Base-by-base conservation (phyloP, 2,113 vertebrate species). In the Silurus asotus region DNA sequence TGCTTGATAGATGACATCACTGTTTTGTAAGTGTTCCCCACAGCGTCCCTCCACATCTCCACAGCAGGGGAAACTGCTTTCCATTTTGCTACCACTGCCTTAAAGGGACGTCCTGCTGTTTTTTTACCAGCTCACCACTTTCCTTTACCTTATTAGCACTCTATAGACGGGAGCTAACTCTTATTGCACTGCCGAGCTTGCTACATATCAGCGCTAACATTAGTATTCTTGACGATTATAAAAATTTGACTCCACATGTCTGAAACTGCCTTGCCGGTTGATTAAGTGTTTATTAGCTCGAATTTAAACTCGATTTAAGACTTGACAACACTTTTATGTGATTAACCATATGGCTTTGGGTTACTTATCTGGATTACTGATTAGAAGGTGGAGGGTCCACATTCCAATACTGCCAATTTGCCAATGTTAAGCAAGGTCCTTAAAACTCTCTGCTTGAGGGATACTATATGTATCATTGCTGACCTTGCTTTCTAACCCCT, bases 1-100 rank as follows among this genome's bases (percentile, higher is more conserved):
- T 88, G 86, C 82, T 83, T 89, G 84, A 64, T 84, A 79, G 25
- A 86, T 90, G 88, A 90, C 88, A 90, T 89, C 88, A 90, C 48
- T 75, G 70, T 61, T 67, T 59, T 77, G 86, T 84, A 82, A 90
- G 79, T 79, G 69, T 87, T 87, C 77, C 84, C 87, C 88, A 69
- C 86, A 69, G 85, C 58, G 81, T 81, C 81, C 79, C 79, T 79
- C 87, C 61, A 75, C 87, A 61, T 80, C 70, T 59, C 74, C 84
- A 48, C 84, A 87, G 81, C 64, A 4, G 67, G 87, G 67, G 72
- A 65, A 87, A 78, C 78, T 58, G 55, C 86, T 90, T 88, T 89
- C 88, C 85, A 80, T 90, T 84, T 78, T 83, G 65, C 89, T 87
- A 78, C 74, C 59, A 49, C 86, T 83, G 87, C 77, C 84, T 89